phyloP scores from a whole-genome alignment of 2,888 invertebrate genomes.

The Ptilodon capucinus region DNA sequence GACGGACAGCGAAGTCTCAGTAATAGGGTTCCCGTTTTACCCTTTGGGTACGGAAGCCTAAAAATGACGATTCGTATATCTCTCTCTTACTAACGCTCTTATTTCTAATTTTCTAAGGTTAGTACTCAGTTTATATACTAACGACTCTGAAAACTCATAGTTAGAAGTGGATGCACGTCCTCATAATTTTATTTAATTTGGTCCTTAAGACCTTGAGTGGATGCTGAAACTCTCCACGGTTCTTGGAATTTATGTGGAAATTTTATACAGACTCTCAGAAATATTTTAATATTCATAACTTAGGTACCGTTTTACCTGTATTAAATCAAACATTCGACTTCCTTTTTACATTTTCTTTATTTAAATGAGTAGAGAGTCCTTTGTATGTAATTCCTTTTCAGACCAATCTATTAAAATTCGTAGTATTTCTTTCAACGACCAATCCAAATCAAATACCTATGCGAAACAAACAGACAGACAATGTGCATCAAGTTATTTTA shows the following conservation, averaged over 20 bases:
- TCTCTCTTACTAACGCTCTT: no score
- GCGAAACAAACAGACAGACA: no score
- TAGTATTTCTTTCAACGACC: no score
- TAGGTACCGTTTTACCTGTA: constrained; percentile 15
- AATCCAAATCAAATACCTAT: no score
- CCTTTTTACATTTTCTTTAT: constrained; percentile 11
- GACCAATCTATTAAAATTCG: not conserved
- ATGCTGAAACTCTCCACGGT: constrained; percentile 21
- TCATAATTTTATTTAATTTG: constrained; percentile 25
- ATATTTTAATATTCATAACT: constrained; percentile 33
- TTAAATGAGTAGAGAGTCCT: not conserved
- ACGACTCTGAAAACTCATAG: not conserved
- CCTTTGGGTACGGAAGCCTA: no score
- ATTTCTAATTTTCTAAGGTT: no score
- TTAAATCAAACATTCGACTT: constrained; percentile 21
- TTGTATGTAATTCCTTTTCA: not conserved
- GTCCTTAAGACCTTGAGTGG: constrained; percentile 24
- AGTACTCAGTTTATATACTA: no score
- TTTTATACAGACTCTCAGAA: constrained; percentile 13
- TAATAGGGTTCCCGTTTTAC: no score
- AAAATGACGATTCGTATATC: no score
- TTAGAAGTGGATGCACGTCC: constrained; percentile 15
- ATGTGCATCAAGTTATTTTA: no score
- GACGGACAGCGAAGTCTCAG: no score
- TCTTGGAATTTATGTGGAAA: constrained; percentile 13